Conservation (phyloP, 2,797 vertebrate species). For the Falco columbarius region DNA sequence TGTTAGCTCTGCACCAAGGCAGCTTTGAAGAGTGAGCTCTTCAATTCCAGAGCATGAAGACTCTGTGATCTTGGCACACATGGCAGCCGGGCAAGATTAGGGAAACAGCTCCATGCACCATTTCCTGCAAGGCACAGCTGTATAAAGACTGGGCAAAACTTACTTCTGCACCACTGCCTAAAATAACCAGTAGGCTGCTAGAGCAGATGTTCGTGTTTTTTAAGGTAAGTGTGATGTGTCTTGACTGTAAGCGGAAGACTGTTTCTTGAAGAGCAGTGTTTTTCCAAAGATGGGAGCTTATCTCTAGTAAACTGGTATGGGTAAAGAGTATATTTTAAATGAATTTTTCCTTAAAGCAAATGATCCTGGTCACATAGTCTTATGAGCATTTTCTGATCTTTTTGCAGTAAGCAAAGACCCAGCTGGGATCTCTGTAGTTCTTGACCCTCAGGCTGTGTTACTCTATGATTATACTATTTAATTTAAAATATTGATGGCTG, state of each 20-base stretch:
- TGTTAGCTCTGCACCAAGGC: rapidly evolving
- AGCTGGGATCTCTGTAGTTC: neutral
- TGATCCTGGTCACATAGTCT: rapidly evolving
- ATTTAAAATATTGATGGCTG: slow-evolving; percentile 17
- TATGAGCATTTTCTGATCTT: neutral
- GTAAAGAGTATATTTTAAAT: neutral
- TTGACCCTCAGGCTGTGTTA: neutral
- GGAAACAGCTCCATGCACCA: neutral
- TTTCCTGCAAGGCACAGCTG: neutral
- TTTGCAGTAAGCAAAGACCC: neutral
- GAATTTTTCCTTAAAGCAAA: neutral
- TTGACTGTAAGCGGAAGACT: neutral
- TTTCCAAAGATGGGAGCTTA: neutral
- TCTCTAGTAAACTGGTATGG: neutral
- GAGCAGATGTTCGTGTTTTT: neutral
- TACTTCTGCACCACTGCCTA: neutral
- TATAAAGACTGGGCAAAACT: neutral
- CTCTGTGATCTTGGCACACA: rapidly evolving
- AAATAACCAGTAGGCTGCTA: neutral
- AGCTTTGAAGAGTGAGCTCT: neutral
- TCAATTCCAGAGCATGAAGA: neutral
- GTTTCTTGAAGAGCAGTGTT: neutral
- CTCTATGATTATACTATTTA: neutral
- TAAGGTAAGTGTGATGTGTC: neutral
- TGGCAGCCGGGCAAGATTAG: neutral